These are phyloP conservation scores for Tetranychus cinnabarinus DNA, from an alignment of 1,140 invertebrate species.

Conservation along the genomic window DNA sequence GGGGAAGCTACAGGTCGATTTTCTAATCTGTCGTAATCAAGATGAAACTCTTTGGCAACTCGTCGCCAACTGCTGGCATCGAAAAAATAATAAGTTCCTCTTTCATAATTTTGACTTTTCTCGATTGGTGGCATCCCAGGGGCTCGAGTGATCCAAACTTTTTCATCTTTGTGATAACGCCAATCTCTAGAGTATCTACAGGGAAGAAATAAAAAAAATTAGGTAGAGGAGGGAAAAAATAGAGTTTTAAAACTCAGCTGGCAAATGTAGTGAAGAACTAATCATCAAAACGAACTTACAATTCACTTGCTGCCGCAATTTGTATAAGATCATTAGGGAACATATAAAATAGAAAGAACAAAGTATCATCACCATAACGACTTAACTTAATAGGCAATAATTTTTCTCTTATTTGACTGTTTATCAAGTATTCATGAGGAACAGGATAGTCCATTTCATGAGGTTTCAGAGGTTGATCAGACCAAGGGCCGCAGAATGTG, in stretches of 20 bases:
- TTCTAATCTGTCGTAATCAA: slow-evolving; percentile 93
- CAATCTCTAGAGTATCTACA: slow-evolving; percentile 78
- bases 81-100: slow-evolving; percentile 96
- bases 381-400: slow-evolving; percentile 80
- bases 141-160: slow-evolving; percentile 94
- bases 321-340: slow-evolving; percentile 93
- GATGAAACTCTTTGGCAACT: slow-evolving; percentile 77
- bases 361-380: slow-evolving; percentile 90
- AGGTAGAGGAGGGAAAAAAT: not conserved
- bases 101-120: slow-evolving; percentile 81
- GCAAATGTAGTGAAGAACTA: not conserved
- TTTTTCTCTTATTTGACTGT: slow-evolving; percentile 36
- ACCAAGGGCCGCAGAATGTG: slow-evolving; percentile 93
- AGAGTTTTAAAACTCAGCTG: slow-evolving; percentile 18
- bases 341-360: slow-evolving; percentile 99
- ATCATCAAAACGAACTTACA: slow-evolving; percentile 41
- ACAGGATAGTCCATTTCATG: slow-evolving; percentile 96
- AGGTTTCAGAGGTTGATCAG: slow-evolving; percentile 82
- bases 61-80: slow-evolving; percentile 82
- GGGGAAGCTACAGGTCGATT: slow-evolving; percentile 34
- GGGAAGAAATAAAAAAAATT: slow-evolving; percentile 5
- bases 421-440: slow-evolving; percentile 94
- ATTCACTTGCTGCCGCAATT: slow-evolving; percentile 75
- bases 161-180: slow-evolving; percentile 96
- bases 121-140: slow-evolving; percentile 71